phyloP scores from a whole-genome alignment of 2,888 invertebrate genomes.

The Diplolepis rosae region DNA sequence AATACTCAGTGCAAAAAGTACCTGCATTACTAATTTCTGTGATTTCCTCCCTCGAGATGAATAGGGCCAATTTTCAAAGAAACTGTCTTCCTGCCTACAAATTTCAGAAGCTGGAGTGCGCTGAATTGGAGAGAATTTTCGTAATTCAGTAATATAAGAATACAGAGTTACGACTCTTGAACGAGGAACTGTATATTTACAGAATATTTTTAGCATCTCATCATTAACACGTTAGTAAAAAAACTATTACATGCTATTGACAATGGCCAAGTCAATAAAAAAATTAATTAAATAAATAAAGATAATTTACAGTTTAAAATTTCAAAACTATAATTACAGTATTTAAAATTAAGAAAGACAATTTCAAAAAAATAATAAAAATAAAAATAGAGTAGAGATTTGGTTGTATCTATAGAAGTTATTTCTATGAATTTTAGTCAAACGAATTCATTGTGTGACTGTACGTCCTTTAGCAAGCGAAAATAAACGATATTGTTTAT shows the following conservation, averaged over 20 bases:
- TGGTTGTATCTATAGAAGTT: not conserved
- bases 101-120: constrained; percentile 15
- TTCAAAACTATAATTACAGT: no score
- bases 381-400: not conserved
- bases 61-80: constrained; percentile 56
- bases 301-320: no score
- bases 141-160: constrained; percentile 9
- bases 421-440: not conserved
- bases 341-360: no score
- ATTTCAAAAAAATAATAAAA: not conserved
- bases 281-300: no score
- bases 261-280: no score
- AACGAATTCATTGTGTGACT: constrained; percentile 38
- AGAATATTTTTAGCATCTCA: no score
- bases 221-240: no score
- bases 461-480: constrained; percentile 41
- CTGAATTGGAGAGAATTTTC: constrained; percentile 20
- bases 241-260: no score
- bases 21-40: constrained; percentile 47
- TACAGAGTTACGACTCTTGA: not conserved
- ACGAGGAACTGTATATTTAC: not conserved
- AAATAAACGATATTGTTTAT: constrained; percentile 51
- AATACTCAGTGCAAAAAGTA: constrained; percentile 32
- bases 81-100: constrained; percentile 35
- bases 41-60: constrained; percentile 50